These are phyloP conservation scores for Lordiphosa clarofinis DNA, from an alignment of 1,140 invertebrate genomes.

Conservation along the genomic window DNA sequence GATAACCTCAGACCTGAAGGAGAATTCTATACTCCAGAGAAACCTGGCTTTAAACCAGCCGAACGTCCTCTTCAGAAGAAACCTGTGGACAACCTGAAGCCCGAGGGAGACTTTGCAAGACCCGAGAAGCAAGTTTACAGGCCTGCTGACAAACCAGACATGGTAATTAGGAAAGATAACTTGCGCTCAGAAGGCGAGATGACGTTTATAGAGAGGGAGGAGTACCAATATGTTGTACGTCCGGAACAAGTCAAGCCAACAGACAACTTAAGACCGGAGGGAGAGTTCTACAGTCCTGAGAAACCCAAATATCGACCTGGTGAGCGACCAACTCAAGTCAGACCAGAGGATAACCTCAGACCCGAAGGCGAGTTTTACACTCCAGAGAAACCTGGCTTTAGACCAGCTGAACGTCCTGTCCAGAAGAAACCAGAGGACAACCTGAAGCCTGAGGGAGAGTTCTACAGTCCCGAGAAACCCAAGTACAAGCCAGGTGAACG, in stretches of 20 bases:
- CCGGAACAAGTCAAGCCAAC: constrained; percentile 81
- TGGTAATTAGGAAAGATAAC: constrained; percentile 81
- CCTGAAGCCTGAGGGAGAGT: constrained; percentile 82
- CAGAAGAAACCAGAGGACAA: constrained; percentile 67
- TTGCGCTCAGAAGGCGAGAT: constrained; percentile 80
- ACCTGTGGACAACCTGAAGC: too few relatives aligned
- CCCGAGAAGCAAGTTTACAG: constrained; percentile 23
- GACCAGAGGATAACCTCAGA: constrained; percentile 39
- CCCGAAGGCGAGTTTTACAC: constrained; percentile 25
- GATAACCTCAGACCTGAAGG: not conserved
- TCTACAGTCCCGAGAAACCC: constrained; percentile 78
- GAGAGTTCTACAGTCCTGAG: constrained; percentile 81
- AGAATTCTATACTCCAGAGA: not conserved
- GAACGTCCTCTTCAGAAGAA: constrained; percentile 37
- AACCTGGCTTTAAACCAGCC: constrained; percentile 31
- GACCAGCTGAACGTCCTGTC: too few relatives aligned
- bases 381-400: constrained; percentile 80
- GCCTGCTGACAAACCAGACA: constrained; percentile 81
- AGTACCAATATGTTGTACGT: constrained; percentile 80
- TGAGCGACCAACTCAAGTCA: constrained; percentile 11
- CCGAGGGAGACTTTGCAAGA: too few relatives aligned
- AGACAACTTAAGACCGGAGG: constrained; percentile 84
- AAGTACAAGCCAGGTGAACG: constrained; percentile 81
- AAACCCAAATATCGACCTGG: constrained; percentile 39
- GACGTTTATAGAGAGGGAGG: constrained; percentile 74